Base-by-base conservation (phyloP, 2,888 invertebrate species). In the Candidula unifasciata region DNA sequence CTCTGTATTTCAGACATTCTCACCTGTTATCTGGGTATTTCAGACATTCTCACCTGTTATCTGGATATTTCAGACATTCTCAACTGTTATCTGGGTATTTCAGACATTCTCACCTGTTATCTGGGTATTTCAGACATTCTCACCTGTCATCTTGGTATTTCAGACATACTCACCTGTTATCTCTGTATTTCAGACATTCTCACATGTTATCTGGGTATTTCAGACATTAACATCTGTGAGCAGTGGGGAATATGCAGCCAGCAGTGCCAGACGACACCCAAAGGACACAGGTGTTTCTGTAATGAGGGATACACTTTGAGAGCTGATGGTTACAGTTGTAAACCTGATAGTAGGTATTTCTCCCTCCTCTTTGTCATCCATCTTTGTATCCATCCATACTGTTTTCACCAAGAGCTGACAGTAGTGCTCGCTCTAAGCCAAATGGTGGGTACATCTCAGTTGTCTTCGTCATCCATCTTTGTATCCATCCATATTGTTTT, bases 211-310 rank as follows among this genome's bases (percentile, higher is more conserved):
- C 44, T 69, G 37, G n/a, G 8, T 33, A 83, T 86, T 84, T 30
- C 89, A 89, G 90, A 87, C n/a, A 86, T 88, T 10, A 82, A 90
- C 79, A 88, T 90, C 18, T 93, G 93, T 87, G 82, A 90, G 6
- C 94, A 95, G 80, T 96, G 96, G 96, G 96, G 96, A 24, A 95
- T 95, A 0, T 96, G 96, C 90, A 95, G 96, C n/a, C 96, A 96
- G 93, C 92, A 93, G 5, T 96, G 92, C 86, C 73, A 77, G 1
- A 35, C 54, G 21, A 84, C 86, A 16, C 73, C 71, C 0, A 80
- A 86, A 3, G 90, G 90, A 18, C 89, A 90, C 80, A 83, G 85
- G 33, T 92, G 92, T 86, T 81, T 83, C 27, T 92, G 92, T 86
- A 84, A 86, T 35, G 83, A 86, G n/a, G 92, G 92, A 3, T 93